Evolutionary conservation across 2,888 invertebrate species (phyloP).

Genomic region (Lochmaea capreae): DNA sequence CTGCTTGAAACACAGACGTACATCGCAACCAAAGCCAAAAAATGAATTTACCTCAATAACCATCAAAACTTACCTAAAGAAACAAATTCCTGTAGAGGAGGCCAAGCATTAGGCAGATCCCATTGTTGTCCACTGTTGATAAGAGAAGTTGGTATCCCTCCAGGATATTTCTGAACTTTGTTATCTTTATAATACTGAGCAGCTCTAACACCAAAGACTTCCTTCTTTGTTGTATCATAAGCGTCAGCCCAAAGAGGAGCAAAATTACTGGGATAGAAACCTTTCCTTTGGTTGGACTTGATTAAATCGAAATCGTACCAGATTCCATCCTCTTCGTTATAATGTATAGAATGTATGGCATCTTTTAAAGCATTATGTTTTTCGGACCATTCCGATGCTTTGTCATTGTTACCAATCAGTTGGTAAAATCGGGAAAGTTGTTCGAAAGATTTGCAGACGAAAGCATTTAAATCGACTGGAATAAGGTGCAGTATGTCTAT

Average conservation of each 20-base stretch:
- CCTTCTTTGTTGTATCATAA: constrained; percentile 47
- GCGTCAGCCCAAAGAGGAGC: constrained; percentile 78
- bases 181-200: constrained; percentile 67
- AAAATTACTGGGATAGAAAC: constrained; percentile 80
- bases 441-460: constrained; percentile 77
- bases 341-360: constrained; percentile 77
- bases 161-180: constrained; percentile 38
- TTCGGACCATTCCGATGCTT: constrained; percentile 68
- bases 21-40: too few relatives aligned
- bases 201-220: constrained; percentile 67
- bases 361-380: constrained; percentile 70
- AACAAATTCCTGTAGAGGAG: constrained; percentile 81
- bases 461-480: constrained; percentile 86
- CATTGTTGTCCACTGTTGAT: constrained; percentile 78
- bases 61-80: constrained; percentile 69
- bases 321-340: constrained; percentile 79
- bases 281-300: constrained; percentile 69
- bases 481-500: constrained; percentile 77
- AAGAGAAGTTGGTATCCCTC: constrained; percentile 79
- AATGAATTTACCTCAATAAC: too few relatives aligned
- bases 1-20: too few relatives aligned
- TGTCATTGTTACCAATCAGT: constrained; percentile 66
- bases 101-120: constrained; percentile 90
- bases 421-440: constrained; percentile 73
- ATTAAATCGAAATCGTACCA: constrained; percentile 84